Evolutionary conservation across 2,888 invertebrate species (phyloP).

Genomic region (Exephanes ischioxanthus): DNA sequence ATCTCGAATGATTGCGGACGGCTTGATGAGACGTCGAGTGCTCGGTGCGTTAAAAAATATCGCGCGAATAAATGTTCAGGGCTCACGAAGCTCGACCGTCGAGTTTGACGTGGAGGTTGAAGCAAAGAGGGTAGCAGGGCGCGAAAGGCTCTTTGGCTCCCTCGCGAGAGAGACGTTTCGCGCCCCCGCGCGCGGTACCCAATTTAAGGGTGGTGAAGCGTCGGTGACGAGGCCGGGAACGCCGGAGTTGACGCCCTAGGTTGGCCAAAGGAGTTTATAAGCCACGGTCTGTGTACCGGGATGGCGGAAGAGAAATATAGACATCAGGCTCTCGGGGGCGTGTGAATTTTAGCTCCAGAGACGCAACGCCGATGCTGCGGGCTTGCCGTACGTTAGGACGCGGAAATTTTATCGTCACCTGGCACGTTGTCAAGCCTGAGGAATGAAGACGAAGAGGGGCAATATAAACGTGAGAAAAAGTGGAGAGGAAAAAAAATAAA

Average conservation of each 20-base stretch:
- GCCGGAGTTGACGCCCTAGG: slow-evolving; percentile 14
- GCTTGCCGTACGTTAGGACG: slow-evolving; percentile 26
- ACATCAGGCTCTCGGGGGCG: not conserved
- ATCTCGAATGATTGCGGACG: not conserved
- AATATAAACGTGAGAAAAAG: slow-evolving; percentile 51
- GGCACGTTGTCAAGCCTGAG: slow-evolving; percentile 69
- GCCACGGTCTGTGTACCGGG: not conserved
- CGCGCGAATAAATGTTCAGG: not conserved
- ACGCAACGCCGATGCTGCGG: slow-evolving; percentile 14
- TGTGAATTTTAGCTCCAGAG: slow-evolving; percentile 27
- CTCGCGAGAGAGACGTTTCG: not conserved
- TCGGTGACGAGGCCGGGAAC: slow-evolving; percentile 52
- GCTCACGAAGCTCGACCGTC: not conserved
- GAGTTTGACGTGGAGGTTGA: not conserved
- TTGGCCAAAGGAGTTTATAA: slow-evolving; percentile 38
- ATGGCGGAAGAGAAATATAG: slow-evolving; percentile 4
- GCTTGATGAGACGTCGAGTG: not conserved
- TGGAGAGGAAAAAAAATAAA: not conserved
- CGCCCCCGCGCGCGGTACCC: slow-evolving; percentile 25
- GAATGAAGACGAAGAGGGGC: slow-evolving; percentile 64
- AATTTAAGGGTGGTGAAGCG: slow-evolving; percentile 56
- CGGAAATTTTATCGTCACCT: slow-evolving; percentile 65
- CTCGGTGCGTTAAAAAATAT: not conserved
- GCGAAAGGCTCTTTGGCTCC: slow-evolving; percentile 30
- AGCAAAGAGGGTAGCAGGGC: slow-evolving; percentile 5